Evolutionary conservation across 2,113 vertebrate species (phyloP).

Genomic region (Girardinichthys multiradiatus): DNA sequence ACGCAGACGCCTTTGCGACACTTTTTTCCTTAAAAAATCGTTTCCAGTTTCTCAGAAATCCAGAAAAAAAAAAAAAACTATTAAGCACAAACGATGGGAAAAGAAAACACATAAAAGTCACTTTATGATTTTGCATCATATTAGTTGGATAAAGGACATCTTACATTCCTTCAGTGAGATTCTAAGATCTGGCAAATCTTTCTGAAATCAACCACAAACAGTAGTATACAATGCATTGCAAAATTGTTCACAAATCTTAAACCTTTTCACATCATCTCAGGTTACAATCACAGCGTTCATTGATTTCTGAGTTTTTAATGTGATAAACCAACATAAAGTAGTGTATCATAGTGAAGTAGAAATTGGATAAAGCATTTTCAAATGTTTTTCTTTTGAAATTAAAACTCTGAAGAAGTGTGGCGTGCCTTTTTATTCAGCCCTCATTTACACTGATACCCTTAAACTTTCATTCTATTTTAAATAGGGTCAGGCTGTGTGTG

Average conservation of each 20-base stretch:
- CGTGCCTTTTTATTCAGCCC: neutral
- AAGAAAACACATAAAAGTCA: neutral
- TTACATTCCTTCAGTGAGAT: neutral
- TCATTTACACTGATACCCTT: neutral
- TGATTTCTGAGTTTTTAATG: neutral
- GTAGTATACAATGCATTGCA: neutral
- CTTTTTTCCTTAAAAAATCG: neutral
- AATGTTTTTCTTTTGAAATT: neutral
- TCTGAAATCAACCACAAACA: neutral
- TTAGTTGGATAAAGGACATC: neutral
- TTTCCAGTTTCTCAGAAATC: neutral
- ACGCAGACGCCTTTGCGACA: neutral
- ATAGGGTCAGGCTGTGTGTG: neutral
- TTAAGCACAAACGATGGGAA: neutral
- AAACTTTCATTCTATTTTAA: neutral
- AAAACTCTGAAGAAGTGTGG: neutral
- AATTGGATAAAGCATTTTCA: neutral
- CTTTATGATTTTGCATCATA: neutral
- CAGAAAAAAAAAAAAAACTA: neutral
- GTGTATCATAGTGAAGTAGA: neutral
- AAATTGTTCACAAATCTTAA: neutral
- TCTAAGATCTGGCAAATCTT: neutral
- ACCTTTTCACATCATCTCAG: neutral
- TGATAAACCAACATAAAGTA: neutral
- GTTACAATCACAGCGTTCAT: neutral